A percentile compares a stretch with the other conserved stretches of the same genome.
Conservation (phyloP, 1,140 invertebrate species). For the Delia radicum region DNA sequence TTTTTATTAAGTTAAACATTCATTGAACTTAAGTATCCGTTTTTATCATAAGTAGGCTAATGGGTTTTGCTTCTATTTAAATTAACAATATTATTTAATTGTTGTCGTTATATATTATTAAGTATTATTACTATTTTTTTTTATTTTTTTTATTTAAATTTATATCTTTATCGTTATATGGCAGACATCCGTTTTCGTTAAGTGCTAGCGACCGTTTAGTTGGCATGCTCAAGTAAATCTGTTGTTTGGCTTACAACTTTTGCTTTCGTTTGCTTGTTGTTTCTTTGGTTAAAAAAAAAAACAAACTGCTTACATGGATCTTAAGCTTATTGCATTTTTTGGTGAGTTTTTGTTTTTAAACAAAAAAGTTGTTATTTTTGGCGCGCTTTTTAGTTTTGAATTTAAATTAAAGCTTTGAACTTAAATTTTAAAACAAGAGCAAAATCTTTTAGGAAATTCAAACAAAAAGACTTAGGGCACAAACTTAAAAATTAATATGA, state of each 20-base stretch:
- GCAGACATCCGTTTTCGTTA: background rate
- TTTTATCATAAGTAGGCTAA: background rate
- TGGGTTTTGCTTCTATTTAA: background rate
- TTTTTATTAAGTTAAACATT: background rate
- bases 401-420: too few species aligned
- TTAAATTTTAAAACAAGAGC: too few species aligned
- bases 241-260: conserved; percentile 21
- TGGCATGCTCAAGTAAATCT: conserved; percentile 34
- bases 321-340: too few species aligned
- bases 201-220: conserved; percentile 28
- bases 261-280: conserved; percentile 26
- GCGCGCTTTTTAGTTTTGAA: too few species aligned
- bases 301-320: too few species aligned
- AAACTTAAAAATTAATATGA: too few species aligned
- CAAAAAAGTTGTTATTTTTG: too few species aligned
- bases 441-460: too few species aligned
- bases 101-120: background rate
- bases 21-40: background rate
- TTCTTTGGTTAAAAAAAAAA: background rate
- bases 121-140: background rate
- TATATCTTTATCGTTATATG: conserved; percentile 5
- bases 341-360: too few species aligned
- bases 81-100: too few species aligned
- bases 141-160: background rate
- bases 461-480: too few species aligned